Evolutionary conservation across 2,113 vertebrate species (phyloP), one percentile per base, ranked within the genome.

Genomic region (Gopherus evgoodei): DNA sequence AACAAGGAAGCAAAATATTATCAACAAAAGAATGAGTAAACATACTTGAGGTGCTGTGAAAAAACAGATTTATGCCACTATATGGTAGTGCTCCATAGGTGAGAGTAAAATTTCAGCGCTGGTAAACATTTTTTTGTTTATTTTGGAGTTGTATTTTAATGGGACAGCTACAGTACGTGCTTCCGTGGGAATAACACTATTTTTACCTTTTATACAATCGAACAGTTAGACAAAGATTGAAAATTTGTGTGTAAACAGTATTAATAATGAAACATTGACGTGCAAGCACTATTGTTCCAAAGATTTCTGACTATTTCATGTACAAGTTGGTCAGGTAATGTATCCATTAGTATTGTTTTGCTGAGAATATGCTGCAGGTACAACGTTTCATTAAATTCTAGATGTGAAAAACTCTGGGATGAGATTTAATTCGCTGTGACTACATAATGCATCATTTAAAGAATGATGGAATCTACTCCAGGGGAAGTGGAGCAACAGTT

Each of bases 341-440:
- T 54, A 88, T 29, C 22, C 0, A 0, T 38, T 6, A 47, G n/a
- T 5, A 1, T 0, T 27, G 69, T 44, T 95, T 86, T 75, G 75
- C 2, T 42, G 44, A 56, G 75, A 72, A 0, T 29, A 6, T 21
- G 7, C 4, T 49, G 81, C 0, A 0, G 19, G 3, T 5, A 22
- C 3, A 42, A 3, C 31, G 1, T 62, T 94, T 80, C 47, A 72
- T 49, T 86, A 6, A 3, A 75, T 56, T 90, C 4, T 78, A 27
- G 2, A 14, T 88, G 84, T 92, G 19, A 93, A 93, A 86, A 42
- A 75, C 13, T 87, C 35, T 84, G 24, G 53, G 53, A 21, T 62
- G 5, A 56, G 69, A 10, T 42, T 88, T 50, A 38, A 31, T 83
- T 82, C 8, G 1, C 86, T 19, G 62, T 87, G 78, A 53, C 44